These are phyloP conservation scores for Natrix natrix DNA, from an alignment of 2,797 vertebrate genomes.

Conservation along the genomic window DNA sequence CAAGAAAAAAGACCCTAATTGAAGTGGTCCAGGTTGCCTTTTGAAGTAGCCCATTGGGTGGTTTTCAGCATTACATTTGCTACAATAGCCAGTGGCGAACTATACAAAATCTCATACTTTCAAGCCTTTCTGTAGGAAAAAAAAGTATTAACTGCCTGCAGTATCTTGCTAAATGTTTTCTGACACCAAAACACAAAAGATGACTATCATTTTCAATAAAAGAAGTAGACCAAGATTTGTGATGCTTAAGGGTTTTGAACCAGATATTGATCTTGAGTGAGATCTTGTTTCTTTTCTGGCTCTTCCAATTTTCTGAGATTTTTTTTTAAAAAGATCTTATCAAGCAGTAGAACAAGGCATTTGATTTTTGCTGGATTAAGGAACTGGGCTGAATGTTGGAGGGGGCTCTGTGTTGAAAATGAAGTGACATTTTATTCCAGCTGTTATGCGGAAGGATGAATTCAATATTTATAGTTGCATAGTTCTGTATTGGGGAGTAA, in stretches of 20 bases:
- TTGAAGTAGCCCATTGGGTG: neutral
- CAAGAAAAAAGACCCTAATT: neutral
- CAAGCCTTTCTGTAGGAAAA: neutral
- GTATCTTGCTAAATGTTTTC: neutral
- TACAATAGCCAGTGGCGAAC: neutral
- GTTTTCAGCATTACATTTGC: neutral
- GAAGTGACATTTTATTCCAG: neutral
- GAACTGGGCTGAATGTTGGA: neutral
- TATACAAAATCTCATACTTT: neutral
- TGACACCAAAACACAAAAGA: neutral
- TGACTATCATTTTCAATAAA: neutral
- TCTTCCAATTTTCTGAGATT: neutral
- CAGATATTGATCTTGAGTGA: neutral
- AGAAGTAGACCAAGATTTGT: neutral
- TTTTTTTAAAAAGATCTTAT: neutral
- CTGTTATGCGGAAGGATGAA: neutral
- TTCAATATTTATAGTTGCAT: neutral
- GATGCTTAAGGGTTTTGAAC: neutral
- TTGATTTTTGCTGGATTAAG: conserved; percentile 7
- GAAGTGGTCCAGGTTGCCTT: neutral
- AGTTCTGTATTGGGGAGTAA: neutral
- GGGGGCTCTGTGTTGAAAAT: neutral
- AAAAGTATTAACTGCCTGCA: neutral
- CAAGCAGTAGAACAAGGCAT: conserved; percentile 1
- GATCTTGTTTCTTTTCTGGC: neutral